A percentile compares a stretch with the other conserved stretches of the same genome.
Evolutionary conservation across 1,140 invertebrate species (phyloP).

Genomic region (Tachypleus tridentatus): DNA sequence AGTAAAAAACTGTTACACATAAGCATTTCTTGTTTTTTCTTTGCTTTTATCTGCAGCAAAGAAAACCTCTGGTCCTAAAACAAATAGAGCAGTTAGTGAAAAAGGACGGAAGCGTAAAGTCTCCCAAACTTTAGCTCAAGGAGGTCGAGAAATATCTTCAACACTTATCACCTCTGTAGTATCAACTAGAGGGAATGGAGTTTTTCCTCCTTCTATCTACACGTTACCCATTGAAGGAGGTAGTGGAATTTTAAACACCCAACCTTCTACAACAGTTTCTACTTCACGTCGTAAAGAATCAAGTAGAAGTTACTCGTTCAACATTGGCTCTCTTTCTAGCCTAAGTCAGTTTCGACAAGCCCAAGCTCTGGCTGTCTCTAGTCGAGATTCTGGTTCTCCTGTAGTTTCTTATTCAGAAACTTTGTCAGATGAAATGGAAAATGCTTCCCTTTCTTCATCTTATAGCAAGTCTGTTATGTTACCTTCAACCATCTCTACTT

Average conservation of each 20-base stretch:
- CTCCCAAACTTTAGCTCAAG: background rate
- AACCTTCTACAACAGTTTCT: too few relatives aligned
- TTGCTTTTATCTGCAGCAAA: slow-evolving; percentile 1
- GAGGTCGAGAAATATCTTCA: background rate
- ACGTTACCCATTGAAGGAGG: too few relatives aligned
- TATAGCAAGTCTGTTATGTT: too few relatives aligned
- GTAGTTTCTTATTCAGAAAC: background rate
- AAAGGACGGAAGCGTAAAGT: background rate
- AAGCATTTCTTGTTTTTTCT: background rate
- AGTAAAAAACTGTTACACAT: too few relatives aligned
- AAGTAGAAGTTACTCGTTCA: background rate
- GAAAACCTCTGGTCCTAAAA: slow-evolving; percentile 1
- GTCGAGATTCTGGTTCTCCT: background rate
- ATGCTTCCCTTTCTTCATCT: too few relatives aligned
- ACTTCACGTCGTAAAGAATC: too few relatives aligned
- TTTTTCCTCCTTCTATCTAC: too few relatives aligned
- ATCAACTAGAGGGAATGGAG: too few relatives aligned
- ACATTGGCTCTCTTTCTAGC: background rate
- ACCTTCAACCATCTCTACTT: too few relatives aligned
- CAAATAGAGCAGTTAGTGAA: background rate
- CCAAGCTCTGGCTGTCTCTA: background rate
- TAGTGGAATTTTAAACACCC: too few relatives aligned
- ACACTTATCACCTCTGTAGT: background rate
- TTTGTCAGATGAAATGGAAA: background rate
- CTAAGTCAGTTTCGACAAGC: slow-evolving; percentile 1